Base-by-base conservation (phyloP, 2,113 vertebrate genomes). In the Tympanuchus pallidicinctus region DNA sequence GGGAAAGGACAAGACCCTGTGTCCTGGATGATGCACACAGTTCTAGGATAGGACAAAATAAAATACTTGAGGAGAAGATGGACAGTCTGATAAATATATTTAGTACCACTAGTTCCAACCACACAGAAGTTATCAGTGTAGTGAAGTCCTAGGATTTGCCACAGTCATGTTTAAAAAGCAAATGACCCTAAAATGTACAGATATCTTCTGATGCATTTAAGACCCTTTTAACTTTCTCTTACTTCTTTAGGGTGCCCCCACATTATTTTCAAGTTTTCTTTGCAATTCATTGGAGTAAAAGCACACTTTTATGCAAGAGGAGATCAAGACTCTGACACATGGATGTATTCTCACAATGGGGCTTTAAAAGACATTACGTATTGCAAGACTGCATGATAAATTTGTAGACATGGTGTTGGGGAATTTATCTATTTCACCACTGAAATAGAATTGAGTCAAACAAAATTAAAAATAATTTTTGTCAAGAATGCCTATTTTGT, bases 391-490 rank as follows among this genome's bases (percentile, higher is more conserved):
- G 42, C 32, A 27, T 0, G 18, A 83, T 56, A 86, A 93, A 81
- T 81, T 8, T 61, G 57, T 30, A 86, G 36, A 32, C 36, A 24
- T 27, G 27, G 61, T 69, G 13, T 72, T 90, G 52, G 43, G 54
- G 78, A 81, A 28, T 11, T 74, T n/a, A 66, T 45, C 56, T 73
- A 36, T 81, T 91, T 70, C 36, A 5, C 24, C 60, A 74, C 45
- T 48, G 84, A 91, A 94, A 95, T 48, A 87, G 34, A 80, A 82
- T 11, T 16, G 79, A 74, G 34, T 32, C 64, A 84, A 83, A 56
- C 25, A 88, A 74, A 90, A 74, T 21, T 25, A 86, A 86, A 88
- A 75, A 30, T 10, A 69, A 82, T 56, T 18, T 47, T 73, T 34
- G 66, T 27, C n/a, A 63, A 52, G 13, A 70, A 63, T 15, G 8